phyloP scores from a whole-genome alignment of 2,888 invertebrate genomes.

The Platerodrilus igneus region DNA sequence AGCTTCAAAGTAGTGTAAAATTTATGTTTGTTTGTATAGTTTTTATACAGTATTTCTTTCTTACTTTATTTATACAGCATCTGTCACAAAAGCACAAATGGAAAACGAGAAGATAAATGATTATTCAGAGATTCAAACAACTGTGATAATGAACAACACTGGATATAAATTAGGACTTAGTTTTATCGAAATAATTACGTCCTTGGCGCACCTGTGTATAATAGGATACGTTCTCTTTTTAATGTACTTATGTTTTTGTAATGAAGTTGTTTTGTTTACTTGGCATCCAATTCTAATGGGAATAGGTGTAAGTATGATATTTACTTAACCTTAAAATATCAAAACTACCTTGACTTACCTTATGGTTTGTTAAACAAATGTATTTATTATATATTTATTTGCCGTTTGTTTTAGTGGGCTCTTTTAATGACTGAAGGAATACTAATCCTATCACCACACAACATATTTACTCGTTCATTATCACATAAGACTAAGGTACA shows the following conservation, averaged over 20 bases:
- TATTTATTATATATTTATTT: background rate
- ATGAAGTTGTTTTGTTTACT: conserved; percentile 27
- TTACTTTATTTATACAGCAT: no score
- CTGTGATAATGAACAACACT: no score
- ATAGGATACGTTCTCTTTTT: conserved; percentile 18
- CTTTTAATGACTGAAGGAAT: conserved; percentile 43
- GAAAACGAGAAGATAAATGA: no score
- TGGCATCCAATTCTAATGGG: conserved; percentile 32
- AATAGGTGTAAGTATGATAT: conserved; percentile 29
- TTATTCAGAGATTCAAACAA: no score
- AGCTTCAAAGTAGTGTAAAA: no score
- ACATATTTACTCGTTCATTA: conserved; percentile 33
- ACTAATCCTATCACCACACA: conserved; percentile 38
- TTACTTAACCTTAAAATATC: conserved; percentile 11
- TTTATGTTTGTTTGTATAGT: no score
- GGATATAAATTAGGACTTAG: no score
- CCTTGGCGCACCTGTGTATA: no score
- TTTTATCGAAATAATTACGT: no score
- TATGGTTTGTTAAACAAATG: background rate
- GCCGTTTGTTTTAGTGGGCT: conserved; percentile 40
- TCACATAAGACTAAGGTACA: conserved; percentile 31
- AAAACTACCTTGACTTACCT: background rate
- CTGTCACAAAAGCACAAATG: no score
- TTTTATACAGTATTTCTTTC: no score
- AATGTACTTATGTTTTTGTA: conserved; percentile 24